Evolutionary conservation across 35 echinoderm and acorn worm species (phyloP).

Genomic region (Lytechinus variegatus): DNA sequence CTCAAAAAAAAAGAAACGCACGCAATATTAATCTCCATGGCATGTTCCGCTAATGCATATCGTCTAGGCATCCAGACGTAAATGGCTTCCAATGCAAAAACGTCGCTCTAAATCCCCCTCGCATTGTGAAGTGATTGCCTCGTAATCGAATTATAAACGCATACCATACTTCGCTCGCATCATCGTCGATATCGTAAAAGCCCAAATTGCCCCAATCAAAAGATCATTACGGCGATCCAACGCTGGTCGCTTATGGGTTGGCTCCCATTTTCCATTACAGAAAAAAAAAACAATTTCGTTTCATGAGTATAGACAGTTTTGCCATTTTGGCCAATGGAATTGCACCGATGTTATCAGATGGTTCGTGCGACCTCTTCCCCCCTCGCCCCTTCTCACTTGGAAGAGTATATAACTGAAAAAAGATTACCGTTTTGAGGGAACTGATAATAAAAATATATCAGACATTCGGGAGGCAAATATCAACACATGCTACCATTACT

Average conservation of each 20-base stretch:
- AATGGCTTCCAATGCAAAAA: background rate
- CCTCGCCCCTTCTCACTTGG: no score
- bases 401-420: no score
- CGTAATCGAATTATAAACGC: background rate
- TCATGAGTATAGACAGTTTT: no score
- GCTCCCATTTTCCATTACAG: background rate
- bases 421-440: no score
- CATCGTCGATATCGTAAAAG: background rate
- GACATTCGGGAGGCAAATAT: no score
- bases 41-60: background rate
- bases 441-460: no score
- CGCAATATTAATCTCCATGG: background rate
- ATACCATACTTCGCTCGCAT: background rate
- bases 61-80: background rate
- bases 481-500: no score
- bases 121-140: background rate
- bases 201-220: background rate
- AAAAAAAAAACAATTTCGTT: background rate
- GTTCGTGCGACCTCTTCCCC: no score
- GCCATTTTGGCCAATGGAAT: no score
- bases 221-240: background rate
- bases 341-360: no score
- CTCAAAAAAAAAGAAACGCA: background rate
- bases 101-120: background rate
- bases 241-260: background rate